Evolutionary conservation across 1,140 invertebrate genomes (phyloP).

Genomic region (Sycophaga agraensis): DNA sequence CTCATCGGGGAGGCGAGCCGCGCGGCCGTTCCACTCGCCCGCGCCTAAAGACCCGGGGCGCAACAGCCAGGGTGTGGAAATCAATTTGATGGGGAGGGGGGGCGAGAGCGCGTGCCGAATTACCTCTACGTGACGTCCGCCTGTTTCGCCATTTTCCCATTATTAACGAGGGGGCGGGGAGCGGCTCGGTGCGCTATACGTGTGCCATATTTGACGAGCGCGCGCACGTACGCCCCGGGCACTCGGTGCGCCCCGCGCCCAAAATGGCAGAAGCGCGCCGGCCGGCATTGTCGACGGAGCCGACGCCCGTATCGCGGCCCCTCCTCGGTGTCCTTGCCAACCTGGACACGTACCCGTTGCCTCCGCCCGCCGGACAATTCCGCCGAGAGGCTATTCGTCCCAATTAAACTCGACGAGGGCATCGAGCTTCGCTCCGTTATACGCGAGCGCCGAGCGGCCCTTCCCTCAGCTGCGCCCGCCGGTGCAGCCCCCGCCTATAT

Average conservation of each 20-base stretch:
- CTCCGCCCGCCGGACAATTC: slow-evolving; percentile 38
- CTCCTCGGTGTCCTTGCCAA: slow-evolving; percentile 39
- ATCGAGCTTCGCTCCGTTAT: background rate
- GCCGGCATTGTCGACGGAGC: background rate
- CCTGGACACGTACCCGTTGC: slow-evolving; percentile 48
- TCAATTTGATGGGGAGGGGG: slow-evolving; percentile 57
- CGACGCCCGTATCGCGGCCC: background rate
- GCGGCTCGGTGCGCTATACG: slow-evolving; percentile 35
- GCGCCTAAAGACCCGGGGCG: too few relatives aligned
- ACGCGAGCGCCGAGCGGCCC: background rate
- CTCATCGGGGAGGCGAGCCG: too few relatives aligned
- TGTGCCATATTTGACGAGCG: background rate
- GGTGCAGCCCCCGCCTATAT: background rate
- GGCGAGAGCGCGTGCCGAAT: slow-evolving; percentile 58
- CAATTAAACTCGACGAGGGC: slow-evolving; percentile 25
- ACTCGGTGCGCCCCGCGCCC: too few relatives aligned
- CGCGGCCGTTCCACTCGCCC: background rate
- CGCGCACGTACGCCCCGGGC: too few relatives aligned
- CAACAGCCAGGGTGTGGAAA: slow-evolving; percentile 43
- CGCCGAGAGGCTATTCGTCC: slow-evolving; percentile 38
- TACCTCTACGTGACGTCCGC: slow-evolving; percentile 59
- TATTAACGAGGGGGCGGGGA: slow-evolving; percentile 50
- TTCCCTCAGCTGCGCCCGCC: background rate
- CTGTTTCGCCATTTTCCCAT: slow-evolving; percentile 57
- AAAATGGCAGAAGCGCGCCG: too few relatives aligned